Evolutionary conservation across 2,113 vertebrate genomes (phyloP).

Genomic region (Chloroceryle aenea): DNA sequence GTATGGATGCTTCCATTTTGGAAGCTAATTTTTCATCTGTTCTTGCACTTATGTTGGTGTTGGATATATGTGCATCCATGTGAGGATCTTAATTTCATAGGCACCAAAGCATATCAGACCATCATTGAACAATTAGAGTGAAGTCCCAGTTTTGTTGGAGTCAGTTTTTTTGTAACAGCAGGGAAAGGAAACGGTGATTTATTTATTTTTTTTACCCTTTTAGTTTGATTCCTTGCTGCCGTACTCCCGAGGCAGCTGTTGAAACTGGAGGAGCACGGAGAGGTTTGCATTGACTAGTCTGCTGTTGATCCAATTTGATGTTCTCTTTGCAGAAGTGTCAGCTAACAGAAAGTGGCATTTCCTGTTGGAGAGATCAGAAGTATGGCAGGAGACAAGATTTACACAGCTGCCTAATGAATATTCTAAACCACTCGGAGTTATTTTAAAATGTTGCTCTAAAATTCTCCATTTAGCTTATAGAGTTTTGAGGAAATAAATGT

Average conservation of each 20-base stretch:
- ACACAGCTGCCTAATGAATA: slow-evolving; percentile 21
- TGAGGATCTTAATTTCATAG: neutral
- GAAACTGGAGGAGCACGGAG: neutral
- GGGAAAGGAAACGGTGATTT: neutral
- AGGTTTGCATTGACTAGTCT: neutral
- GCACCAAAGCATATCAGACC: neutral
- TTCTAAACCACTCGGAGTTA: neutral
- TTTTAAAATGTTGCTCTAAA: neutral
- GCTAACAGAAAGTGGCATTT: neutral
- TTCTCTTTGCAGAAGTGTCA: neutral
- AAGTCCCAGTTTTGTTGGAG: neutral
- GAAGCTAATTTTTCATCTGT: neutral
- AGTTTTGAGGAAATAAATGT: neutral
- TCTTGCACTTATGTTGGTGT: neutral
- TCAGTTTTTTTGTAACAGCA: neutral
- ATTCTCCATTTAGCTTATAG: neutral
- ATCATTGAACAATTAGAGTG: neutral
- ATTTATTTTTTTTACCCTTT: neutral
- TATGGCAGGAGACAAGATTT: slow-evolving; percentile 21
- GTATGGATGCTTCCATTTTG: neutral
- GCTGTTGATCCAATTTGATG: neutral
- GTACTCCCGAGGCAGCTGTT: neutral
- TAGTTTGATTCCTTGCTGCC: neutral
- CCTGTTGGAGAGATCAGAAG: neutral
- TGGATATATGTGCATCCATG: neutral